Evolutionary conservation across 2,113 vertebrate genomes (phyloP), one percentile per base, ranked within the genome.

Genomic region (Zosterops pallidus): DNA sequence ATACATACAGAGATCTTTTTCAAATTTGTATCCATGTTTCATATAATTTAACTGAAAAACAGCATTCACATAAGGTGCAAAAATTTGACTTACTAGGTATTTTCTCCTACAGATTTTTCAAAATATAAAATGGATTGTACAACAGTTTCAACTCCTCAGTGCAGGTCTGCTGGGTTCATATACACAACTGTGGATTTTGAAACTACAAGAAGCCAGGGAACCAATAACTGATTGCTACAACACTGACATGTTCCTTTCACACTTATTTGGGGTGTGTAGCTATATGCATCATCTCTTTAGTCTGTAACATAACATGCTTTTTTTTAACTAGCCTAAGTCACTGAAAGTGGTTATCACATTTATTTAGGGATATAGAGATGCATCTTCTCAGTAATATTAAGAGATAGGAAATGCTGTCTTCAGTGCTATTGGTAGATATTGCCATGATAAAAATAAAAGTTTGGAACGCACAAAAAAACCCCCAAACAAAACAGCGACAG

Each of bases 91-190:
- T 71, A n/a, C 14, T 50, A 59, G 37, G 2, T 55, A 44, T 87
- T 78, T 91, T 57, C 53, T 88, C 25, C 56, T 49, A 76, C 12
- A 47, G 49, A 78, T 56, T 83, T 72, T 69, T 72, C 31, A 91
- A 89, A 86, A 8, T 3, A 42, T 3, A 16, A 37, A 52, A 24
- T 24, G 49, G 6, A 53, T 53, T 71, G 60, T 46, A 60, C 21
- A 82, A 52, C 11, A 78, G 11, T 68, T 78, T 63, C 56, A 74
- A 22, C 24, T 78, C 33, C 33, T 81, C 60, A 12, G 5, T 12
- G 19, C 39, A 26, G 24, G 11, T 70, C 57, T 83, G n/a, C 33
- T 85, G 31, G 6, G 41, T 56, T 82, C 31, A 35, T 18, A 23
- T 6, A 52, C 6, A 49, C 17, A 26, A 53, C 11, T 31, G 41